Percentiles rank a stretch among this genome's conserved stretches.
phyloP scores from a whole-genome alignment of 1,140 invertebrate species.

The Adoxophyes honmai region DNA sequence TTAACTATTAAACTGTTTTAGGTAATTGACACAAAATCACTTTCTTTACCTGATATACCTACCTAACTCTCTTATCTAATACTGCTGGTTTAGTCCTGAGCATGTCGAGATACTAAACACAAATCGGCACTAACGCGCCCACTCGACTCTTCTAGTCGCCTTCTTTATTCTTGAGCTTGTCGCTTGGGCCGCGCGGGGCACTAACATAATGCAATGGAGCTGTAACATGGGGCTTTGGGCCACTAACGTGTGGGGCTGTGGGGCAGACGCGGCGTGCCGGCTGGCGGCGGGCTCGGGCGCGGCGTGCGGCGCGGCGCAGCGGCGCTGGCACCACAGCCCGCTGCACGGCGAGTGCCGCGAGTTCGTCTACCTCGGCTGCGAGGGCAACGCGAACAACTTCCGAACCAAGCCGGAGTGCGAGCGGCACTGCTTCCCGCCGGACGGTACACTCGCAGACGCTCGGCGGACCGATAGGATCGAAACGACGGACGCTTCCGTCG shows the following conservation, averaged over 20 bases:
- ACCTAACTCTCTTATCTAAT: too few species aligned
- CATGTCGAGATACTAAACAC: too few species aligned
- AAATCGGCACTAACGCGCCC: too few species aligned
- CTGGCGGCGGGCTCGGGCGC: constrained; percentile 36
- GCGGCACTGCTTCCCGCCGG: constrained; percentile 77
- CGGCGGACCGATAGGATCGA: too few species aligned
- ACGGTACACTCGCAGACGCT: constrained; percentile 36
- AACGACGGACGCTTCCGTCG: too few species aligned
- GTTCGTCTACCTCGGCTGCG: constrained; percentile 91
- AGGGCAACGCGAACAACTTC: constrained; percentile 92
- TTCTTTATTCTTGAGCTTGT: background rate
- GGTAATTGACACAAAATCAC: too few species aligned
- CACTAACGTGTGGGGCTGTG: constrained; percentile 25
- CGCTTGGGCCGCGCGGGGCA: constrained; percentile 1
- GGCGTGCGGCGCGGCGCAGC: constrained; percentile 17
- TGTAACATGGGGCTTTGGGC: too few species aligned
- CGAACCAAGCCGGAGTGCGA: constrained; percentile 83
- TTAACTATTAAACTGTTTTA: too few species aligned
- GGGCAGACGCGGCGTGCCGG: constrained; percentile 36
- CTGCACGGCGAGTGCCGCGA: constrained; percentile 75
- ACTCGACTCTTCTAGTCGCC: too few species aligned
- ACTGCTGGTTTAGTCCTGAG: too few species aligned
- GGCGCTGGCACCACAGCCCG: constrained; percentile 55
- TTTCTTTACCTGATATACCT: too few species aligned
- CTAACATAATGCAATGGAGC: too few species aligned